phyloP scores from a whole-genome alignment of 92 coral and sea anemone genomes.

The Porites lobata region DNA sequence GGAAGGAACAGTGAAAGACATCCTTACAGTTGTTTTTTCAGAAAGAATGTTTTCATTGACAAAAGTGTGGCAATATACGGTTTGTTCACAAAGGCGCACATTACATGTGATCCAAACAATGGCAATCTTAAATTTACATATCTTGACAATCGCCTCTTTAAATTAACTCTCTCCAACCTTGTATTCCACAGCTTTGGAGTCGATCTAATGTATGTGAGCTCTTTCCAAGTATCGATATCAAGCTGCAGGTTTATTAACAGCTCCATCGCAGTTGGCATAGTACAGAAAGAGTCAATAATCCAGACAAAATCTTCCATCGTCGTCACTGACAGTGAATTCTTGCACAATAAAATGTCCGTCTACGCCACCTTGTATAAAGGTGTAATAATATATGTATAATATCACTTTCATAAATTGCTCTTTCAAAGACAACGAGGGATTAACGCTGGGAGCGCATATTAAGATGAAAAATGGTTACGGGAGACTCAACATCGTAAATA shows the following conservation, averaged over 20 bases:
- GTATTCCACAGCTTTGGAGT: not conserved
- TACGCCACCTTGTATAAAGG: not conserved
- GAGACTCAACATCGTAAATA: constrained; percentile 25
- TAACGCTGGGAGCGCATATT: constrained; percentile 22
- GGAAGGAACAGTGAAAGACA: constrained; percentile 13
- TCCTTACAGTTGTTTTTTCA: constrained; percentile 21
- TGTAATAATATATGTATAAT: too few relatives aligned
- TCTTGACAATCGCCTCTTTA: not conserved
- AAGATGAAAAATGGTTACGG: constrained; percentile 29
- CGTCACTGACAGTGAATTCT: constrained; percentile 13
- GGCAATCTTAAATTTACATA: not conserved
- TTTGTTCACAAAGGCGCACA: constrained; percentile 2
- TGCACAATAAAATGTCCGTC: constrained; percentile 2
- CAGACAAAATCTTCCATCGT: not conserved
- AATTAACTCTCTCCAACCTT: not conserved
- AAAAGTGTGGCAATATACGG: constrained; percentile 21
- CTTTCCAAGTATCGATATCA: not conserved
- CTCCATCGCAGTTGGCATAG: not conserved
- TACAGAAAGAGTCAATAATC: not conserved
- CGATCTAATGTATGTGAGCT: not conserved
- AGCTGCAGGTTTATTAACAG: constrained; percentile 7
- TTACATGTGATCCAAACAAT: not conserved
- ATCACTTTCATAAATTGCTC: constrained; percentile 21
- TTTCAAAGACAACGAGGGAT: constrained; percentile 52
- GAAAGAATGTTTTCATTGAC: not conserved